A percentile compares a stretch with the other conserved stretches of the same genome.
Conservation (phyloP, 2,888 invertebrate species). For the Opisthograptis luteolata region DNA sequence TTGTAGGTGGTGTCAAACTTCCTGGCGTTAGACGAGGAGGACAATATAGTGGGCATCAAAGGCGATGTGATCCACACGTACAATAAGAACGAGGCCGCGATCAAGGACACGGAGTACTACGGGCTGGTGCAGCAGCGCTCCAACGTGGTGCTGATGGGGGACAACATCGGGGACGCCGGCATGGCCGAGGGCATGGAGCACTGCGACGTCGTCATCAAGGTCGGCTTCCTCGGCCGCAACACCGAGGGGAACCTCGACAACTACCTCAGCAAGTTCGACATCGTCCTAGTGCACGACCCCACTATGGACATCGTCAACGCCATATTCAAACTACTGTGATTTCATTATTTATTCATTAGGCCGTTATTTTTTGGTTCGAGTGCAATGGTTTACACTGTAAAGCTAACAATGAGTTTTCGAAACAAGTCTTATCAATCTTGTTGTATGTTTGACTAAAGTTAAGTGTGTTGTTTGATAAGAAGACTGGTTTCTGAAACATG, state of each 20-base stretch:
- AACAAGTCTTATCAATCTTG: no score
- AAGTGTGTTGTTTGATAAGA: no score
- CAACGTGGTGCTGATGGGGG: conserved; percentile 96
- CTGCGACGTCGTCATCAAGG: conserved; percentile 90
- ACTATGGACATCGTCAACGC: conserved; percentile 86
- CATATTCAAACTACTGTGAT: conserved; percentile 69
- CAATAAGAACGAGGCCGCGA: conserved; percentile 95
- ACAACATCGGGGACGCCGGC: conserved; percentile 94
- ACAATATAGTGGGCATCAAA: conserved; percentile 88
- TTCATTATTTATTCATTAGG: conserved; percentile 27
- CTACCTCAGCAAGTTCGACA: conserved; percentile 93
- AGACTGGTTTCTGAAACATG: conserved; percentile 12
- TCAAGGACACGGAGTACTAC: conserved; percentile 92
- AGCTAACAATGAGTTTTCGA: no score
- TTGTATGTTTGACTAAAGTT: no score
- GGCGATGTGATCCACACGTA: conserved; percentile 94
- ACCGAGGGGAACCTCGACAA: conserved; percentile 87
- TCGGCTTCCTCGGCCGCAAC: conserved; percentile 95
- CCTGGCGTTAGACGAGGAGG: conserved; percentile 87
- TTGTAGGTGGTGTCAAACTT: conserved; percentile 93
- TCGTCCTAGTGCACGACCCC: conserved; percentile 95
- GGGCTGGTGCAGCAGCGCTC: conserved; percentile 86
- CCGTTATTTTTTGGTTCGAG: conserved; percentile 23
- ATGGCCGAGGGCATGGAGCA: conserved; percentile 96
- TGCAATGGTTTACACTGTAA: conserved; percentile 2